Conservation (phyloP, 1,140 invertebrate species). For the Littorina saxatilis region DNA sequence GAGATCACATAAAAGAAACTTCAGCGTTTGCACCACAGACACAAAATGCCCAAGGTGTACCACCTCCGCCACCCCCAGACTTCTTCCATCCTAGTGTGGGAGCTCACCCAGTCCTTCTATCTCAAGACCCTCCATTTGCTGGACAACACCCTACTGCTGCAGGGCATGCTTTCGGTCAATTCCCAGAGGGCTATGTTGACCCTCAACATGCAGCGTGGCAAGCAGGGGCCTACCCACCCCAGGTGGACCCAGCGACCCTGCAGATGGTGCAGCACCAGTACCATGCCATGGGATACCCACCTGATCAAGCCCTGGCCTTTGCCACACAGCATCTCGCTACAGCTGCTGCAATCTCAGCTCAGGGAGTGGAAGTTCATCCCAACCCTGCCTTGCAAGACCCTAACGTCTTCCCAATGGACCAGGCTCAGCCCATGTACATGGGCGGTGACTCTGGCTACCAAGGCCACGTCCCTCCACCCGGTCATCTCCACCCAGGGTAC, state of each 20-base stretch:
- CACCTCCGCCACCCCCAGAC: neutral
- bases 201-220: neutral
- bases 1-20: neutral
- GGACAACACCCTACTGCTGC: neutral
- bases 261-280: constrained; percentile 30
- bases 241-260: neutral
- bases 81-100: constrained; percentile 2
- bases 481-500: neutral
- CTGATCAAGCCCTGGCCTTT: constrained; percentile 26
- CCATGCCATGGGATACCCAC: constrained; percentile 21
- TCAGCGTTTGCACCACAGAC: neutral
- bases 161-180: neutral
- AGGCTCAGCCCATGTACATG: constrained; percentile 11
- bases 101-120: neutral
- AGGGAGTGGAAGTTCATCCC: neutral
- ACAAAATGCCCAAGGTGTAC: neutral
- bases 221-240: neutral
- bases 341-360: neutral
- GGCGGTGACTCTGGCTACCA: neutral
- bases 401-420: constrained; percentile 9
- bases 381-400: neutral
- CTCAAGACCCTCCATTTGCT: neutral
- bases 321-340: constrained; percentile 18
- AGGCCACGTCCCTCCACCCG: constrained; percentile 13
- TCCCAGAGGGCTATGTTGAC: constrained; percentile 14